Conservation (phyloP, 2,888 invertebrate genomes). For the Lepidochrysops patricia region DNA sequence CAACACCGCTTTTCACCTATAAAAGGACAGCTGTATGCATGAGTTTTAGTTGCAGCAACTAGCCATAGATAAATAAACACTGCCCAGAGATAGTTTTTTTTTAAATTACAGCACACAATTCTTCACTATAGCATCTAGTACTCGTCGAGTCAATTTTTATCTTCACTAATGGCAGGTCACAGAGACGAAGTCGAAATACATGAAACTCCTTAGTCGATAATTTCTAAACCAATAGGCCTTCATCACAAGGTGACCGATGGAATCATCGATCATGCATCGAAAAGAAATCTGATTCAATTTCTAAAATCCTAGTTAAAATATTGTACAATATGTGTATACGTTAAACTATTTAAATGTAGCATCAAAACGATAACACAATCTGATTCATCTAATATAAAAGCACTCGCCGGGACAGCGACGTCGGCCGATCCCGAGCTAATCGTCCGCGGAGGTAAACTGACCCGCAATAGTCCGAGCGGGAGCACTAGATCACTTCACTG, state of each 20-base stretch:
- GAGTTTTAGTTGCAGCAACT: not conserved
- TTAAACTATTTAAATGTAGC: conserved; percentile 9
- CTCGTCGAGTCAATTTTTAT: conserved; percentile 1
- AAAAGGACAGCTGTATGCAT: not conserved
- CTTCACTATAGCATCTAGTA: conserved; percentile 5
- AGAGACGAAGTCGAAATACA: not conserved
- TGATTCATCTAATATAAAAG: conserved; percentile 3
- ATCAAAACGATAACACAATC: conserved; percentile 9
- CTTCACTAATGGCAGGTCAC: conserved; percentile 7
- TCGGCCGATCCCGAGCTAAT: not conserved
- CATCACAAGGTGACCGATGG: not conserved
- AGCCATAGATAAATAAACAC: conserved; percentile 3
- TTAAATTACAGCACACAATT: not conserved
- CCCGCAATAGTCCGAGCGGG: not conserved
- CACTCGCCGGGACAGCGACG: not conserved
- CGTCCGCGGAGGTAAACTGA: not conserved
- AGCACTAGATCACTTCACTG: not conserved
- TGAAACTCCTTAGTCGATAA: not conserved
- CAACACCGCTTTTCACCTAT: not conserved
- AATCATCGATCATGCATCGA: not conserved
- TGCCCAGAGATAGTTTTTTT: not conserved
- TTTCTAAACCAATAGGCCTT: conserved; percentile 6
- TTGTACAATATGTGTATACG: conserved; percentile 10
- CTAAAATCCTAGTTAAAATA: conserved; percentile 9
- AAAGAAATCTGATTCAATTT: not conserved